Evolutionary conservation across 2,888 invertebrate species (phyloP), one percentile per base, ranked within the genome.

Genomic region (Patella caerulea): DNA sequence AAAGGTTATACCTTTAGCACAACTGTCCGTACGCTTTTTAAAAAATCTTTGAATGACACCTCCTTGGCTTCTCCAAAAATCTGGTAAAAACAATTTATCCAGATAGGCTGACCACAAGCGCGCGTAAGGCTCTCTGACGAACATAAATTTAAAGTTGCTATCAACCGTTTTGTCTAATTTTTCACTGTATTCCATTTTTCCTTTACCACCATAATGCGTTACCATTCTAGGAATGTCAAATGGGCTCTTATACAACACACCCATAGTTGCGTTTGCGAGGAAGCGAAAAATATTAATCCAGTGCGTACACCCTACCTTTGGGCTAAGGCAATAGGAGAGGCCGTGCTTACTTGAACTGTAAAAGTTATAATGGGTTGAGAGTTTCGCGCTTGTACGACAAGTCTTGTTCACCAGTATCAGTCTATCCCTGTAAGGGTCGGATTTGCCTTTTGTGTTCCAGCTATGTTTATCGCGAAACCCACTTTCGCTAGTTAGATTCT

Each of bases 41-140:
- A 45, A 45, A 45, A 9, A 45, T 9, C 0, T 9, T 9, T 45
- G 45, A 45, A 45, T 45, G 45, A 7, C 9, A 45, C 0, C 0
- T 4, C 45, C 45, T 9, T 45, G 7, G 9, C 45, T 45, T 9
- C 45, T 45, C 82, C 82, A 82, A 73, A 72, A 80, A 69, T 82
- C 82, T 19, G 79, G 71, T 3, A 82, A 78, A 17, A 79, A 74
- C 72, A 82, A 78, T 54, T 82, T 82, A 71, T 82, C 82, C n/a
- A 82, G 34, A 73, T 78, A 82, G 11, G 82, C 80, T 1, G 82
- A 80, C 78, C 75, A 82, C 15, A 82, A 78, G n/a, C 82, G 75
- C 19, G 79, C 73, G 74, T 79, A 79, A 2, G 82, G 82, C 3
- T 82, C 73, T 17, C 82, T 72, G 17, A 76, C 76, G 54, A 82